A percentile compares a stretch with the other conserved stretches of the same genome.
phyloP scores from a whole-genome alignment of 2,888 invertebrate genomes.

The Cryptus armator region DNA sequence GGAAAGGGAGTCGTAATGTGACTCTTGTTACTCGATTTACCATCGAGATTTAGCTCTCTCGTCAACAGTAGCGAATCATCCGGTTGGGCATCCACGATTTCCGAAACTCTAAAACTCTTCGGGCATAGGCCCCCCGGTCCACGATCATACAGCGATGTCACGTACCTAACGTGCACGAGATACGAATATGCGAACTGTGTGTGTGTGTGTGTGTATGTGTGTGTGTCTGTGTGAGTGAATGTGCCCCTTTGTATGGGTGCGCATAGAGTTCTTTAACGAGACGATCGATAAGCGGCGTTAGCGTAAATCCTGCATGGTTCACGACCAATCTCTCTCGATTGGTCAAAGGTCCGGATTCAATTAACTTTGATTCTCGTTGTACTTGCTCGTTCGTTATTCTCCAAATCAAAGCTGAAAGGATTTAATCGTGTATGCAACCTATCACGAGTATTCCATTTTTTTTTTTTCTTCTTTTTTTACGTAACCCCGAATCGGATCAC shows the following conservation, averaged over 20 bases:
- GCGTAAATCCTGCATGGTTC: not conserved
- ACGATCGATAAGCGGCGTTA: constrained; percentile 19
- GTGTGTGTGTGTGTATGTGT: not conserved
- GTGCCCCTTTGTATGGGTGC: not conserved
- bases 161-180: constrained; percentile 1
- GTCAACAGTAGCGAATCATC: not conserved
- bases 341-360: not conserved
- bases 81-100: not conserved
- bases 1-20: not conserved
- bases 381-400: not conserved
- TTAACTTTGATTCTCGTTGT: not conserved
- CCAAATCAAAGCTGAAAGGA: not conserved
- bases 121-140: not conserved
- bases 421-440: not conserved
- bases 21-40: not conserved
- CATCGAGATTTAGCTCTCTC: not conserved
- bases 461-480: not conserved
- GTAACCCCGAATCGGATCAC: not conserved
- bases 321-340: constrained; percentile 1
- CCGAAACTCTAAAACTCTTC: constrained; percentile 1
- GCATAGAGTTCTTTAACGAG: constrained; percentile 17
- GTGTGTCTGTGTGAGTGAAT: not conserved
- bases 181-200: not conserved
- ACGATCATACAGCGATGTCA: not conserved
- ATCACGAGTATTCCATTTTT: not conserved